Evolutionary conservation across 2,888 invertebrate species (phyloP), one percentile per base, ranked within the genome.

Genomic region (Andrena hattorfiana): DNA sequence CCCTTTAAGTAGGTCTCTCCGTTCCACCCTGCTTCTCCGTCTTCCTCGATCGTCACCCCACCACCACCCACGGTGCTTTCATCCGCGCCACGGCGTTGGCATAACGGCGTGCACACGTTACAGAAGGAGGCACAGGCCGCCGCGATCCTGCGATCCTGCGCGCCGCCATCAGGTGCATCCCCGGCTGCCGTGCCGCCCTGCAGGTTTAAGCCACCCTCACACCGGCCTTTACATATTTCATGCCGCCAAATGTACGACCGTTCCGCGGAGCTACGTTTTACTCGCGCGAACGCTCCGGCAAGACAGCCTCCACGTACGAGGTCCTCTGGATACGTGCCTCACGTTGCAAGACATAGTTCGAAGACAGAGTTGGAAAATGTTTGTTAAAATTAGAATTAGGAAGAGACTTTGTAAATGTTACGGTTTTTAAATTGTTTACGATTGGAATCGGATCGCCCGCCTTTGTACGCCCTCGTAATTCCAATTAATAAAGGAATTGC

Each of bases 131-230:
- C 70, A 80, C 73, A 42, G 73, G 74, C 75, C 59, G 71, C 51
- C 77, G 69, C 84, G 90, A 90, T 90, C 86, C 91, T 88, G 83
- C 87, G 91, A 91, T 89, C 88, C 91, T 91, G 91, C 92, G 92
- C 91, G 77, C 68, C 85, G 54, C 85, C 83, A n/a, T 16, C 73
- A 54, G 77, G 77, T 81, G 71, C 81, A 76, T 13, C 63, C 16
- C n/a, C 28, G 35, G 35, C 30, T 42, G 59, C 30, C 78, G 64
- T 66, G 56, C 30, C 48, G 23, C 64, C 23, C n/a, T 13, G 20
- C 42, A 60, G 67, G 35, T 60, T 77, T 63, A 63, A 62, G 60
- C 51, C 49, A 23, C 60, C 35, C 20, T 48, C 70, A 48, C 79
- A 74, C 71, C 16, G 63, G 26, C 23, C 10, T 28, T 26, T 71